Evolutionary conservation across 2,113 vertebrate genomes (phyloP).

Genomic region (Peromyscus leucopus): DNA sequence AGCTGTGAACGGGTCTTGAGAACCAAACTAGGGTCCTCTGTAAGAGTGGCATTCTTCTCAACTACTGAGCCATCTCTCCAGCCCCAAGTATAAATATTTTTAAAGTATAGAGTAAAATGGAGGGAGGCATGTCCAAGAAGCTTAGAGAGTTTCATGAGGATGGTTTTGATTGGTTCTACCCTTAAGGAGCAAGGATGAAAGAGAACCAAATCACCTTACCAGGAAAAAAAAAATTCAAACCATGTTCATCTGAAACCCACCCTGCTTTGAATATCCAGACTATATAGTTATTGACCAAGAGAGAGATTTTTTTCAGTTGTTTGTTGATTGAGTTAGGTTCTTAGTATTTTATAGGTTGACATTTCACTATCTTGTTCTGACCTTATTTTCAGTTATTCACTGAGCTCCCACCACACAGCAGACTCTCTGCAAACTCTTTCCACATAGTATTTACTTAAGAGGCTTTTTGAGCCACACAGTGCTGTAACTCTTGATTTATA

Average conservation of each 20-base stretch:
- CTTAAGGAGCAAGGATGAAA: not conserved
- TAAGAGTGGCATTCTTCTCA: not conserved
- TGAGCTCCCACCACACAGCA: not conserved
- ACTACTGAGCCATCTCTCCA: not conserved
- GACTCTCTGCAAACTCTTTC: not conserved
- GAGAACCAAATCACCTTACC: not conserved
- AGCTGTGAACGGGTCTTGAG: not conserved
- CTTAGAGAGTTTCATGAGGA: slow-evolving; percentile 40
- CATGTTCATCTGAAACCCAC: not conserved
- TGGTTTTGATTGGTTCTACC: not conserved
- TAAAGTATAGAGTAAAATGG: slow-evolving; percentile 18
- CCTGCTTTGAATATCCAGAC: slow-evolving; percentile 24
- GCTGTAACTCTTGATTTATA: not conserved
- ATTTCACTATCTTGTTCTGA: not conserved
- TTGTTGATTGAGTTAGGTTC: not conserved
- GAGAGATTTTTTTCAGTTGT: not conserved
- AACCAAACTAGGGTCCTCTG: not conserved
- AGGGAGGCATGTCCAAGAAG: not conserved
- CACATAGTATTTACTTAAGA: slow-evolving; percentile 25
- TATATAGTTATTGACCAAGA: slow-evolving; percentile 7
- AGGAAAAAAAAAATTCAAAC: slow-evolving; percentile 11
- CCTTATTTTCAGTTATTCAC: slow-evolving; percentile 52
- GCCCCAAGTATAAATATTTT: not conserved
- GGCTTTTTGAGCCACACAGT: not conserved
- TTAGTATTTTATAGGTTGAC: not conserved